Evolutionary conservation across 2,113 vertebrate species (phyloP).

Genomic region (Takifugu bimaculatus): DNA sequence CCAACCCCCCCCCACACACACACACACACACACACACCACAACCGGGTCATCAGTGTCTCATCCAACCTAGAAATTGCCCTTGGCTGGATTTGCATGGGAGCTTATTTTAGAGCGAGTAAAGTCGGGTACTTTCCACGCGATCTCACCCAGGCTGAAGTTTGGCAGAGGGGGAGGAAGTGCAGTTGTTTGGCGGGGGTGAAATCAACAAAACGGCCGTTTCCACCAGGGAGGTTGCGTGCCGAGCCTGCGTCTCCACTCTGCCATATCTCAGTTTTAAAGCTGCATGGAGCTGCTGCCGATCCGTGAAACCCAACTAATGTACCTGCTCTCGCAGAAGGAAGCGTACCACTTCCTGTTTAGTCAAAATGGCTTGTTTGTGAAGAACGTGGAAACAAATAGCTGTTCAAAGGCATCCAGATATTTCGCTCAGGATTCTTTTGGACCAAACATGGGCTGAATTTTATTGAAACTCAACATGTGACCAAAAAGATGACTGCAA

Average conservation of each 20-base stretch:
- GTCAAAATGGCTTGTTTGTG: constrained; percentile 37
- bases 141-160: background rate
- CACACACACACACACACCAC: too few relatives aligned
- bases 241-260: background rate
- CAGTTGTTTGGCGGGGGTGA: constrained; percentile 2
- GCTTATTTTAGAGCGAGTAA: constrained; percentile 13
- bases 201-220: background rate
- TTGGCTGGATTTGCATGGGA: background rate
- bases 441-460: constrained; percentile 58
- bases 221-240: background rate
- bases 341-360: constrained; percentile 54
- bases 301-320: constrained; percentile 22
- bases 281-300: constrained; percentile 55
- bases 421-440: constrained; percentile 58
- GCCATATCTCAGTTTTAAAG: constrained; percentile 26
- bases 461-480: constrained; percentile 59
- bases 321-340: constrained; percentile 39
- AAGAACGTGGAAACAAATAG: constrained; percentile 43
- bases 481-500: constrained; percentile 69
- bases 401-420: constrained; percentile 52
- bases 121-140: constrained; percentile 53
- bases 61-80: background rate
- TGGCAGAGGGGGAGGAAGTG: constrained; percentile 28
- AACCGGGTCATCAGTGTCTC: too few relatives aligned
- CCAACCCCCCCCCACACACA: too few relatives aligned